These are phyloP conservation scores for Charaxes varanes DNA, from an alignment of 1,140 invertebrate species.

Conservation along the genomic window DNA sequence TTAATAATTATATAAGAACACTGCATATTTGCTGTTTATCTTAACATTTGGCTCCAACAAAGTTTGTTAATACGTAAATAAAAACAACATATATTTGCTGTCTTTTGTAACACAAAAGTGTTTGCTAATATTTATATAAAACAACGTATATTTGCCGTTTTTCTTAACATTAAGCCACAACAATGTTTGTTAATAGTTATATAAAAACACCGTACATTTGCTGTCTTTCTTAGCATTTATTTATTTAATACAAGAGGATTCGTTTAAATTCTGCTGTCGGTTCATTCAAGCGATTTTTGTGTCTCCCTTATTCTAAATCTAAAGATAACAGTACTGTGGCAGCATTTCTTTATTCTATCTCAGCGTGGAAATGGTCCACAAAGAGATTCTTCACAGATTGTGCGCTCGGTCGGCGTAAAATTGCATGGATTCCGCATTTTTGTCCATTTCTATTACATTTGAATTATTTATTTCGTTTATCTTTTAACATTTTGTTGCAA, in stretches of 20 bases:
- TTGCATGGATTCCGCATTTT: constrained; percentile 37
- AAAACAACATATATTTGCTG: too few relatives aligned
- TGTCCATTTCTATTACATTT: constrained; percentile 24
- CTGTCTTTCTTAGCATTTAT: constrained; percentile 5
- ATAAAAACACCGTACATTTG: not conserved
- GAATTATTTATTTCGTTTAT: too few relatives aligned
- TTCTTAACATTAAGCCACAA: too few relatives aligned
- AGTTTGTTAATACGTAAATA: too few relatives aligned
- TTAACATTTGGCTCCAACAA: too few relatives aligned
- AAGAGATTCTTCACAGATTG: constrained; percentile 40
- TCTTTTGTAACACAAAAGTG: too few relatives aligned
- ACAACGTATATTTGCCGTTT: too few relatives aligned
- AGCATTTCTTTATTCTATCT: constrained; percentile 29
- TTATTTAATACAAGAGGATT: constrained; percentile 27
- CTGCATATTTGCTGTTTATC: too few relatives aligned
- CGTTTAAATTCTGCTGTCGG: constrained; percentile 25
- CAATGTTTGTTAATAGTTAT: not conserved
- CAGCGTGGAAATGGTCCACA: constrained; percentile 30
- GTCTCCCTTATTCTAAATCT: constrained; percentile 49
- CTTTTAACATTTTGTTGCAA: too few relatives aligned
- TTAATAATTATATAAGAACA: too few relatives aligned
- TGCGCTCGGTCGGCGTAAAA: constrained; percentile 36
- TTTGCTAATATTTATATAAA: too few relatives aligned
- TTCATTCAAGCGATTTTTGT: constrained; percentile 36
- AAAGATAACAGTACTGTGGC: constrained; percentile 37